A percentile compares a stretch with the other conserved stretches of the same genome.
Conservation (phyloP, 2,797 vertebrate species). For the Lagorchestes hirsutus region DNA sequence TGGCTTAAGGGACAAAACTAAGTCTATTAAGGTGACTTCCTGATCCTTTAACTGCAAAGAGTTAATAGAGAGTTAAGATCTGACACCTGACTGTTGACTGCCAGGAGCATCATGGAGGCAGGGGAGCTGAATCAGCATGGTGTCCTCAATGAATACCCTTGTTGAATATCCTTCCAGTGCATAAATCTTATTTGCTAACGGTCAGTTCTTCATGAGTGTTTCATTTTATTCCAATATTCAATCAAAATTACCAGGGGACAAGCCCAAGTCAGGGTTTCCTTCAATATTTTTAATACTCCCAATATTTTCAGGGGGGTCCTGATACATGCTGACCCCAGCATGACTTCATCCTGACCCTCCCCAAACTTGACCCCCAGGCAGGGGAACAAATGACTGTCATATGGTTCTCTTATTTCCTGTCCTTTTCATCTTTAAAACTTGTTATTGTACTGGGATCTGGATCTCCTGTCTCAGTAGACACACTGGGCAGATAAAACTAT, state of each 20-base stretch:
- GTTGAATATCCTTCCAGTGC: background rate
- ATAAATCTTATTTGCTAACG: background rate
- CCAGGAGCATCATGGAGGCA: background rate
- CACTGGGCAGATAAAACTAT: background rate
- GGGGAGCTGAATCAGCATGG: background rate
- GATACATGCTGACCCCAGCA: background rate
- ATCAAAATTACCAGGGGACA: background rate
- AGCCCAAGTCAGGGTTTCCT: background rate
- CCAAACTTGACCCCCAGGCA: background rate
- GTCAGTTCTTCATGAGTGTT: background rate
- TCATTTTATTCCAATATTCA: background rate
- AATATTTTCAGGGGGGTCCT: background rate
- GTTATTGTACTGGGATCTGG: background rate
- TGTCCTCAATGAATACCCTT: background rate
- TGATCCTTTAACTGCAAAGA: background rate
- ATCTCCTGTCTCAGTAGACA: background rate
- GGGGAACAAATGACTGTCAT: background rate
- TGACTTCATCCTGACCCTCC: background rate
- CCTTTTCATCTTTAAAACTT: background rate
- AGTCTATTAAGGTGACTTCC: background rate
- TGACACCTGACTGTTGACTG: background rate
- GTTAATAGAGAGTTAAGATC: background rate
- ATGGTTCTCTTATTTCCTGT: background rate
- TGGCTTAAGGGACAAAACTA: background rate
- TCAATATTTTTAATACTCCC: background rate